These are phyloP conservation scores for Triops cancriformis DNA, from an alignment of 1,140 invertebrate species.

Conservation along the genomic window DNA sequence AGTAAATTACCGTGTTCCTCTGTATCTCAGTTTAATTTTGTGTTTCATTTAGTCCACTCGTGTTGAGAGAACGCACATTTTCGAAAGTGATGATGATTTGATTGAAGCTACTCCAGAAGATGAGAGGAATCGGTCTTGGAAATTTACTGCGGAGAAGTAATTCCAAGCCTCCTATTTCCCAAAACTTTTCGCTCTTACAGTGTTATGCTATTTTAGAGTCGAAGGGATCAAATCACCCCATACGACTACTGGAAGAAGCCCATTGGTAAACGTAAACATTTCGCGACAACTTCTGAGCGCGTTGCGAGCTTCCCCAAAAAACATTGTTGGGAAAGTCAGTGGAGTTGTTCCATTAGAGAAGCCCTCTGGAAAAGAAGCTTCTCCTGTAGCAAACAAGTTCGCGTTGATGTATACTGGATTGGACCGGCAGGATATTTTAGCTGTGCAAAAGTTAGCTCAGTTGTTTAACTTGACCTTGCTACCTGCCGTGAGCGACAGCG, in stretches of 20 bases:
- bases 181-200: background rate
- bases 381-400: background rate
- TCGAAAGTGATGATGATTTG: background rate
- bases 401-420: background rate
- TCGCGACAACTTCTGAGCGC: background rate
- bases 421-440: background rate
- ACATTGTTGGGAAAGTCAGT: background rate
- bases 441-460: background rate
- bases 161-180: background rate
- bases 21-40: background rate
- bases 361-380: background rate
- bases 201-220: background rate
- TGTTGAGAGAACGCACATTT: background rate
- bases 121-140: background rate
- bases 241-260: background rate
- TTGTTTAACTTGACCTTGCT: background rate
- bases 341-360: background rate
- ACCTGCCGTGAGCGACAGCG: background rate
- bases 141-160: background rate
- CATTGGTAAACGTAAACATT: background rate
- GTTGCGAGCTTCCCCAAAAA: background rate
- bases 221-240: background rate
- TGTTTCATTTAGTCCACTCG: background rate
- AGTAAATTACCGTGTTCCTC: background rate
- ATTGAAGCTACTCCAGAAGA: constrained; percentile 4